Evolutionary conservation across 2,888 invertebrate species (phyloP), one percentile per base, ranked within the genome.

Genomic region (Melanostoma mellinum): DNA sequence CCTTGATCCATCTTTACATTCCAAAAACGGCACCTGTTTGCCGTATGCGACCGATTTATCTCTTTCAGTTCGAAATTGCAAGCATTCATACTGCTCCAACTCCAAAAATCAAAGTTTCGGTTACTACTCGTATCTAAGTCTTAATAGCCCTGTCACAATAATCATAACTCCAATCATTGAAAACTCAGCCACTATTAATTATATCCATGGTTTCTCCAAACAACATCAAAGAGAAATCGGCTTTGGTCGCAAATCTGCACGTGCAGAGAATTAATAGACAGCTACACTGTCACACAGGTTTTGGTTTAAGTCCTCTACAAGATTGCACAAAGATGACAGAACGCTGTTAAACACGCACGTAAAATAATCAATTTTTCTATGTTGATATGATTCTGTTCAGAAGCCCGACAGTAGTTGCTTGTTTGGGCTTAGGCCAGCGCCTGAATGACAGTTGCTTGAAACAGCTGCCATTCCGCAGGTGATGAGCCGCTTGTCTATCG

Each of bases 171-270:
- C 61, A 61, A 46, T 61, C 44, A 46, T 33, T 44, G 44, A 60
- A 61, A 61, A 35, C 10, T 46, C 8, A 60, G 2, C 4, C 6
- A n/a, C 35, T 20, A 35, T 60, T 46, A 42, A 76, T 65, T 80
- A 55, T 65, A 75, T 81, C 71, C 71, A 76, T 55, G 71, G 65
- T 76, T 81, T 81, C 80, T 67, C 76, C 53, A 60, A 38, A 38
- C 36, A 52, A 52, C 71, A 50, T 56, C 52, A 53, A 74, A 80
- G 80, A 32, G 76, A 81, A 76, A 76, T 81, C 71, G 56, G 53
- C 60, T 42, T 69, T 81, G 69, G 60, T 65, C 76, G 65, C 61
- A 65, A 48, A 44, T 20, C 32, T 36, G 35, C 56, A 72, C 80
- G 80, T 76, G 80, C 71, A 67, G 3, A 9, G 76, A 52, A 76